Percentiles rank a stretch among this genome's conserved stretches.
Conservation (phyloP, 2,888 invertebrate species). For the Timandra comae region DNA sequence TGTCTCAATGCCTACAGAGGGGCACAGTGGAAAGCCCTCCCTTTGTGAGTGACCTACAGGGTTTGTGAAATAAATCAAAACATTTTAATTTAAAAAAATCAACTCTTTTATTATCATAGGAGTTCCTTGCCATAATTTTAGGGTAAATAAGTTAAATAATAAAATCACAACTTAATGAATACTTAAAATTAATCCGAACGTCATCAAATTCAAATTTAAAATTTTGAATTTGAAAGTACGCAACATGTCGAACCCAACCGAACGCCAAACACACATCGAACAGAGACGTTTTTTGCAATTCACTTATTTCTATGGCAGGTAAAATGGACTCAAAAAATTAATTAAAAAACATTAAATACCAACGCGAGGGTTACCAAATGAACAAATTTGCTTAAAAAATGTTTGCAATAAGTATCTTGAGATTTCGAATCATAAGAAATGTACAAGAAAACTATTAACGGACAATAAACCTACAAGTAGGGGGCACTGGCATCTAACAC, state of each 20-base stretch:
- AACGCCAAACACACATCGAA: constrained; percentile 30
- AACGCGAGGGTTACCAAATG: constrained; percentile 43
- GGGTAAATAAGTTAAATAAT: constrained; percentile 73
- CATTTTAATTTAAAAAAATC: constrained; percentile 34
- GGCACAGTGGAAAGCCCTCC: too few species aligned
- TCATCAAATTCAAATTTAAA: constrained; percentile 42
- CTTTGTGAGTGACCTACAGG: too few species aligned
- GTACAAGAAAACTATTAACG: too few species aligned
- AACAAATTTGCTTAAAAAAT: constrained; percentile 51
- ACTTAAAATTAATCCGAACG: constrained; percentile 72
- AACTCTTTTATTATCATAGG: constrained; percentile 70
- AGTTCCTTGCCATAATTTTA: constrained; percentile 75
- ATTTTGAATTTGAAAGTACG: constrained; percentile 47
- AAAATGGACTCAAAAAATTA: constrained; percentile 65
- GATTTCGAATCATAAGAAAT: constrained; percentile 12
- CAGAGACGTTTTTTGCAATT: constrained; percentile 51
- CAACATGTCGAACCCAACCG: constrained; percentile 18
- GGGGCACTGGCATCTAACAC: too few species aligned
- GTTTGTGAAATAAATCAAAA: constrained; percentile 21
- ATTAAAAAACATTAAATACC: constrained; percentile 56
- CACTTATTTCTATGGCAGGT: constrained; percentile 73
- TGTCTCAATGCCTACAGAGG: too few species aligned
- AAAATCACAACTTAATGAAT: constrained; percentile 75
- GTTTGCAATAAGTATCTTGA: constrained; percentile 14
- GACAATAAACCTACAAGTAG: too few species aligned